Evolutionary conservation across 1,140 invertebrate species (phyloP), one percentile per base, ranked within the genome.

Genomic region (Eubasilissa regina): DNA sequence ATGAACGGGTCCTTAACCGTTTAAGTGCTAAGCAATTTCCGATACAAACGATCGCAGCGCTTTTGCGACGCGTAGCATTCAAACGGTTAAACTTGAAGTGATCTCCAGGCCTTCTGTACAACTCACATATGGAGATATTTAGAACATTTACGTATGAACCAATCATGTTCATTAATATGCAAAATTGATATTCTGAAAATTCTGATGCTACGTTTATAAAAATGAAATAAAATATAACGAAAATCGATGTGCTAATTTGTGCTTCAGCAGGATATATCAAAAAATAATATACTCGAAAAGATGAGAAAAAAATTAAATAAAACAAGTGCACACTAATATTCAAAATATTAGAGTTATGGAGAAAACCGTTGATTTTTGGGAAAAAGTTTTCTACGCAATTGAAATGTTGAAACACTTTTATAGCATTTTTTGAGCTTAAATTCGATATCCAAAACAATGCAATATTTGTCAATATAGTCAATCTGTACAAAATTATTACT

Each of bases 141-240:
- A 62, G 3, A 13, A 13, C 25, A 62, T 62, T 35, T 19, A 13
- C 13, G 13, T 62, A 62, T 35, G 60, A 25, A n/a, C 60, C 13
- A 43, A 62, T 62, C 3, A 25, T 35, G 60, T 19, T 25, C 35
- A 25, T 35, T 25, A 62, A 25, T 19, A 62, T 21, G 13, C 60
- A 62, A 43, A 19, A 62, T 13, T 62, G 60, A 43, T 62, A 62
- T 62, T n/a, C 19, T 12, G 60, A 62, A 25, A 62, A 62, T 19
- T 13, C 21, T 8, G 13, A 13, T 0, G 13, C 35, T 62, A 43
- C 35, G 60, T 62, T 25, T 13, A 25, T 13, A 8, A 43, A 12
- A 11, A 62, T 7, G n/a, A 10, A n/a, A 11, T 12, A 9, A n/a
- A 6, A 62, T 19, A 1, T 43, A 12, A n/a, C 10, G 11, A 43